phyloP scores from a whole-genome alignment of 2,888 invertebrate genomes.

The Marasmarcha lunaedactyla region DNA sequence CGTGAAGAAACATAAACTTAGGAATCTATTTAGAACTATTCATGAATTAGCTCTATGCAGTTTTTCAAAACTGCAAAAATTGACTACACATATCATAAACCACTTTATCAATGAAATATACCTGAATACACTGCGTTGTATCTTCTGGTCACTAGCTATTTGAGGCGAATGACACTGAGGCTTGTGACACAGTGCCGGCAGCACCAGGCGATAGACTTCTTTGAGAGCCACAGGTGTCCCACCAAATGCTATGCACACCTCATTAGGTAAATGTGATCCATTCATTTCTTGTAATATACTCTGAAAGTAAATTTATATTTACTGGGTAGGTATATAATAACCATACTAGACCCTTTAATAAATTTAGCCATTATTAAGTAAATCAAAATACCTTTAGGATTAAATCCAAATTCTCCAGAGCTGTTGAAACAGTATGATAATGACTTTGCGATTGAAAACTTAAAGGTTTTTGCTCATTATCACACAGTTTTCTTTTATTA shows the following conservation, averaged over 20 bases:
- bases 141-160: constrained; percentile 52
- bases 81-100: no score
- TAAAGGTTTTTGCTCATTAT: constrained; percentile 29
- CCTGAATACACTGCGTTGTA: constrained; percentile 50
- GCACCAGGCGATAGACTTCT: constrained; percentile 48
- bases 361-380: no score
- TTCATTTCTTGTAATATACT: constrained; percentile 49
- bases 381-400: constrained; percentile 52
- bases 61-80: no score
- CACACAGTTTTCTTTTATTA: constrained; percentile 34
- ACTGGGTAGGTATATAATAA: no score
- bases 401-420: constrained; percentile 54
- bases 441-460: constrained; percentile 51
- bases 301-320: constrained; percentile 25
- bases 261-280: constrained; percentile 43
- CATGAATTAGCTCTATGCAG: no score
- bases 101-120: no score
- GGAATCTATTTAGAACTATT: no score
- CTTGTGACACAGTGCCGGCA: constrained; percentile 46
- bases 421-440: constrained; percentile 45
- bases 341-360: no score
- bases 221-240: constrained; percentile 47
- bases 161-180: constrained; percentile 46
- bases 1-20: no score
- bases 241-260: constrained; percentile 53